These are phyloP conservation scores for Macropis europaea DNA, from an alignment of 2,888 invertebrate genomes.

Conservation along the genomic window DNA sequence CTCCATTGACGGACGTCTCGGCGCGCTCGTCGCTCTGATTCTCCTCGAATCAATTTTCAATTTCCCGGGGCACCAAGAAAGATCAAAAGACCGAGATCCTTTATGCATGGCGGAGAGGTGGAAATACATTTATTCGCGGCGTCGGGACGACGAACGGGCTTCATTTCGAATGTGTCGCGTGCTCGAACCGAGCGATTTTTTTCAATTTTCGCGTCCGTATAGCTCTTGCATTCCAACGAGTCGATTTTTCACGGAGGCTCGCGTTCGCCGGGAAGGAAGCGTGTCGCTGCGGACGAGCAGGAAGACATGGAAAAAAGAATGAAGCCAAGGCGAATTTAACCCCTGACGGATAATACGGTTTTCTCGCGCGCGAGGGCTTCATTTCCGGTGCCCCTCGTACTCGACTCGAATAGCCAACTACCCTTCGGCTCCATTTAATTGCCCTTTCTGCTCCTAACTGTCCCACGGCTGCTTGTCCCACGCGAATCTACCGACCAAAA, in stretches of 20 bases:
- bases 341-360: slow-evolving; percentile 55
- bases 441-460: slow-evolving; percentile 25
- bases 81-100: slow-evolving; percentile 10
- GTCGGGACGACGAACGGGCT: slow-evolving; percentile 18
- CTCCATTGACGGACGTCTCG: background rate
- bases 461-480: slow-evolving; percentile 33
- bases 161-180: slow-evolving; percentile 45
- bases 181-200: slow-evolving; percentile 36
- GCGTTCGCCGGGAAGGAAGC: background rate
- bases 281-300: background rate
- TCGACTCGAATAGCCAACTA: slow-evolving; percentile 57
- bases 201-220: slow-evolving; percentile 55
- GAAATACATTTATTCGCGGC: slow-evolving; percentile 19
- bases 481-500: no score
- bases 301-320: background rate
- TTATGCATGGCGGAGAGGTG: slow-evolving; percentile 10
- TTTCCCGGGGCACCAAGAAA: background rate
- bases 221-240: slow-evolving; percentile 58
- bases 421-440: slow-evolving; percentile 57
- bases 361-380: slow-evolving; percentile 54
- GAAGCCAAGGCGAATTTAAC: slow-evolving; percentile 38
- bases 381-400: slow-evolving; percentile 49
- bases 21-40: background rate
- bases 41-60: slow-evolving; percentile 13
- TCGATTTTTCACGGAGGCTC: slow-evolving; percentile 52